Conservation (phyloP, 2,113 vertebrate species). For the Chloropsis cyanopogon region DNA sequence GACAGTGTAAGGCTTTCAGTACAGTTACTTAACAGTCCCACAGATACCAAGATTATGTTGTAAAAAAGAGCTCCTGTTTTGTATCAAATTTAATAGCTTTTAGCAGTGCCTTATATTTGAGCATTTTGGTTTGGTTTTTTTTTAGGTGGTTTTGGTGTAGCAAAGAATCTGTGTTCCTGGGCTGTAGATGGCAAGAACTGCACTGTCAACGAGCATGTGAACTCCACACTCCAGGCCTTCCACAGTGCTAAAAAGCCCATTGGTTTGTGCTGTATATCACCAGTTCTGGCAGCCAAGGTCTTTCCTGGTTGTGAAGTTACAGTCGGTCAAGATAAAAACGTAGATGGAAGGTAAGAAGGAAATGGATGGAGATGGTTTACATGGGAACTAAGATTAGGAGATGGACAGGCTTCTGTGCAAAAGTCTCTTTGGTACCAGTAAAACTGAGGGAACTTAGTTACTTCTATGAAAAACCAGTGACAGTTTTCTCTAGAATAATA, state of each 20-base stretch:
- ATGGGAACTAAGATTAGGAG: background rate
- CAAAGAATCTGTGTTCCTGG: constrained; percentile 84
- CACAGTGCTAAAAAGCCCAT: constrained; percentile 77
- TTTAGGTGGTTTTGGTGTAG: constrained; percentile 79
- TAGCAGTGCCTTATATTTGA: background rate
- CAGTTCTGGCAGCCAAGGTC: constrained; percentile 79
- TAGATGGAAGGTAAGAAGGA: constrained; percentile 52
- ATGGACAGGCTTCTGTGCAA: background rate
- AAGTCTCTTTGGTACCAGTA: background rate
- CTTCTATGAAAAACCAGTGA: background rate
- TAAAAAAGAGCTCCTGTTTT: background rate
- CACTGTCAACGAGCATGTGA: constrained; percentile 70
- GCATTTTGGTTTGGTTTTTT: background rate
- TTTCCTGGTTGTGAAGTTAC: constrained; percentile 82
- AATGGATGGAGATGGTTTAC: background rate
- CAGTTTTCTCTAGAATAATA: background rate
- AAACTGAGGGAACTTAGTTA: background rate
- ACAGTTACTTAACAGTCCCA: background rate
- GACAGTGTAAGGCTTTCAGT: background rate
- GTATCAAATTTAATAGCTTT: background rate
- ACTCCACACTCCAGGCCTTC: constrained; percentile 74
- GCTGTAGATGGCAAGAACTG: constrained; percentile 82
- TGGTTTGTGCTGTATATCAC: constrained; percentile 81
- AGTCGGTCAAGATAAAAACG: constrained; percentile 68
- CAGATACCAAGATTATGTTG: fast-evolving